A percentile compares a stretch with the other conserved stretches of the same genome.
phyloP scores from a whole-genome alignment of 2,797 vertebrate genomes.

The Prionace glauca region DNA sequence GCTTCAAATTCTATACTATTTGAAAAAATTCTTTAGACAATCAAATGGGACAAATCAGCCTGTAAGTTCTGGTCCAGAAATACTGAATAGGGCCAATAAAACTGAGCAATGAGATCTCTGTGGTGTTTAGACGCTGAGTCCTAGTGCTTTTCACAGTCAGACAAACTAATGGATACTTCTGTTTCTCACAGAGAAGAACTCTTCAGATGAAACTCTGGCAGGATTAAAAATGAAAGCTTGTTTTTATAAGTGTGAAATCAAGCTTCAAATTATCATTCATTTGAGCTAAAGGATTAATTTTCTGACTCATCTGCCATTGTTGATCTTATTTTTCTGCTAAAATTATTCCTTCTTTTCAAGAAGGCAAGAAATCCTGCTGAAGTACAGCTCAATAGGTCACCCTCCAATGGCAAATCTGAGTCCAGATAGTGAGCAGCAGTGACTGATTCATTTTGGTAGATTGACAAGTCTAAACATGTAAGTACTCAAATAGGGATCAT shows the following conservation, averaged over 20 bases:
- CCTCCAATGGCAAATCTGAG: too few species aligned
- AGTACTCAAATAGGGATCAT: too few species aligned
- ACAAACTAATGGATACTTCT: background rate
- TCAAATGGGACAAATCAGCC: background rate
- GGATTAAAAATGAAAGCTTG: background rate
- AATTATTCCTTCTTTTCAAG: background rate
- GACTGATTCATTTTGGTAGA: too few species aligned
- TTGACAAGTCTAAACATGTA: too few species aligned
- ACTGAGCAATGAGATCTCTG: background rate
- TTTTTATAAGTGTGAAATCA: background rate
- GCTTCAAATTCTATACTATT: background rate
- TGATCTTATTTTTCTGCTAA: background rate
- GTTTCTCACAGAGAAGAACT: background rate
- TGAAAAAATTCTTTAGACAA: background rate
- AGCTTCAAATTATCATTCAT: background rate
- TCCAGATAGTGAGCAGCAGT: background rate
- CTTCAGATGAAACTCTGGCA: background rate
- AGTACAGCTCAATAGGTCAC: too few species aligned
- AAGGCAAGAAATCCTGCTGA: too few species aligned
- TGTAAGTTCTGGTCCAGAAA: background rate
- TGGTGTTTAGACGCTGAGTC: background rate
- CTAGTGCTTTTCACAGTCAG: background rate
- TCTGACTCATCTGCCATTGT: background rate
- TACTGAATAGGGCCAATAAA: background rate
- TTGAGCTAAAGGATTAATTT: background rate